Evolutionary conservation across 2,113 vertebrate genomes (phyloP), one percentile per base, ranked within the genome.

Genomic region (Sylvicapra grimmia): DNA sequence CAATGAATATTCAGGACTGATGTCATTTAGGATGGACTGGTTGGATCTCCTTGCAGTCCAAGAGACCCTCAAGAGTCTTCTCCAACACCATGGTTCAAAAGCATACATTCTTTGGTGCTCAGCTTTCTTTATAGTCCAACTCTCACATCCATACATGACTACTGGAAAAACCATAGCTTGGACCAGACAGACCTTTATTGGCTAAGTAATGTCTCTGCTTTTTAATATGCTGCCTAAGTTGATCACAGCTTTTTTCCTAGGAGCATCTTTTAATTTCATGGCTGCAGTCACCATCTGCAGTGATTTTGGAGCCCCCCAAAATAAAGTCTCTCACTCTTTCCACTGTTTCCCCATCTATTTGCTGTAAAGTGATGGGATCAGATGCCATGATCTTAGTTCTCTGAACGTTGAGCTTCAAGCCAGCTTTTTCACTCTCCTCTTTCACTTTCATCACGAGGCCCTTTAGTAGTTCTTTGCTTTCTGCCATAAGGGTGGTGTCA

Each of bases 291-390:
- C 3, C 31, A 65, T 65, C 61, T 65, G 31, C 31, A 65, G 31
- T 33, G 31, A 65, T 65, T 33, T 65, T 16, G 31, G 31, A 63
- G 61, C 14, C 31, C 6, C 31, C 6, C 1, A 0, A 16, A 63
- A 33, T 33, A 33, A 63, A 63, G 61, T 16, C 14, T 63, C 6
- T 16, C 3, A 63, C 3, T 63, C 3, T 63, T 63, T 16, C 61
- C 14, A 33, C 1, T 63, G 3, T 33, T 63, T 63, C 6, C 14
- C 14, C 6, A 16, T 65, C 14, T 65, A 65, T 65, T 16, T 65
- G 6, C 61, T 3, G 0, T 65, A 14, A 8, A 33, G 31, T 8
- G 61, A 65, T 65, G 3, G 61, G 3, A 65, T 0, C 31, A 4
- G 61, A 65, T 63, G 6, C 31, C 61, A 33, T 1, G 14, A 63